Evolutionary conservation across 2,888 invertebrate genomes (phyloP), one percentile per base, ranked within the genome.

Genomic region (Allophyes oxyacanthae): DNA sequence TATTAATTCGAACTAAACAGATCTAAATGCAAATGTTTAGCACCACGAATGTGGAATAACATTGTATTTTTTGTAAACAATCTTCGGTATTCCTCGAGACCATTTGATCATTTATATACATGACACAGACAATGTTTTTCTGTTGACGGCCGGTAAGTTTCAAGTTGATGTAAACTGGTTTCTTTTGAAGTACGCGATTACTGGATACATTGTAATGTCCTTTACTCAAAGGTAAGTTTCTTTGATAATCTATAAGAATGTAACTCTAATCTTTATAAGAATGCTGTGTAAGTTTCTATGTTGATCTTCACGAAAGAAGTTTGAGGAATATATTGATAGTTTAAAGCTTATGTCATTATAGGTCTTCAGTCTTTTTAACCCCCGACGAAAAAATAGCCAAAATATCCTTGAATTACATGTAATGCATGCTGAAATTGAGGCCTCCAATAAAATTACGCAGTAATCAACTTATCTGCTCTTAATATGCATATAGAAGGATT

Each of bases 11-110:
- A 72, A 25, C 7, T 33, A 30, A 59, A 56, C 60, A 72, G 60
- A 68, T 68, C 60, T 61, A 75, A 68, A 73, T 75, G 68, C 56
- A 54, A 75, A 75, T 75, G 72, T 75, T 72, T 64, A 72, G 64
- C 64, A 67, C 64, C 61, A 59, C 46, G 52, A 71, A 71, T 74
- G 72, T 74, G 34, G 72, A 71, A 74, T 74, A 67, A 67, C 66
- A 66, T 59, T 74, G 64, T 64, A 32, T 66, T 71, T 63, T 74
- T 73, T 75, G 55, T 67, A 71, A 75, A 64, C 67, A 64, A 56
- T 62, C 67, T 59, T 72, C 30, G 70, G 58, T 73, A 64, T 67
- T 70, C 13, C 50, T 70, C 55, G 62, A 45, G 74, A 72, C 64
- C 70, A 67, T 72, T 48, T 64, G 71, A 64, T 73, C 70, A 55